These are phyloP conservation scores for Brachyptera putata DNA, from an alignment of 2,888 invertebrate genomes.

Conservation along the genomic window DNA sequence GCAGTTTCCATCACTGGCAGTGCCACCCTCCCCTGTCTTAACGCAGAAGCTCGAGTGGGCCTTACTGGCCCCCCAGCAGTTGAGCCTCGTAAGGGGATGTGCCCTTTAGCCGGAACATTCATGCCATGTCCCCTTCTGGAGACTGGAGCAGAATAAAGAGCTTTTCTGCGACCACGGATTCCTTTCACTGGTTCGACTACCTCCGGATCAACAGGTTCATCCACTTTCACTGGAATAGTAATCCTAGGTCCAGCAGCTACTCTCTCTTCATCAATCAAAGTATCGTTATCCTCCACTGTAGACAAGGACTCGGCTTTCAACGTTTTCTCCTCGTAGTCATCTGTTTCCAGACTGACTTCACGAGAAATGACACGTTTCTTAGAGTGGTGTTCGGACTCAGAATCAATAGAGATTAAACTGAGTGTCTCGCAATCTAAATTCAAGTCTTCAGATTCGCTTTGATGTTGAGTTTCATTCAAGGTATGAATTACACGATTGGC, in stretches of 20 bases:
- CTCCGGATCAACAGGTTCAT: too few species aligned
- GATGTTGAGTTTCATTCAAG: conserved; percentile 46
- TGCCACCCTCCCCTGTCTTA: conserved; percentile 39
- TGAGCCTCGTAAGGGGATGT: conserved; percentile 29
- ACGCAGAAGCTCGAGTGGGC: conserved; percentile 39
- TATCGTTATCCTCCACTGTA: conserved; percentile 30
- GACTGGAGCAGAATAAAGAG: conserved; percentile 61
- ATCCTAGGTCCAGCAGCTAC: conserved; percentile 46
- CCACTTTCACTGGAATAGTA: conserved; percentile 47
- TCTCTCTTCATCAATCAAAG: conserved; percentile 24
- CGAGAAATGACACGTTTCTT: not conserved
- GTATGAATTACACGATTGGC: conserved; percentile 54
- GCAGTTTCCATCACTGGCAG: conserved; percentile 3
- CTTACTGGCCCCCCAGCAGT: conserved; percentile 35
- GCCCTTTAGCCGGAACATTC: too few species aligned
- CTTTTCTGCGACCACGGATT: conserved; percentile 63
- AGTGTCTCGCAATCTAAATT: conserved; percentile 58
- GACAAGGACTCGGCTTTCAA: conserved; percentile 35
- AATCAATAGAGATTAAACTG: conserved; percentile 68
- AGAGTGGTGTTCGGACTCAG: conserved; percentile 56
- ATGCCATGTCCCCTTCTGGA: conserved; percentile 47
- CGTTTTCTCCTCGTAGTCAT: conserved; percentile 14
- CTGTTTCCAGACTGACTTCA: conserved; percentile 9
- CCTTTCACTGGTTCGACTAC: conserved; percentile 38
- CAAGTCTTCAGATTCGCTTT: conserved; percentile 44